Evolutionary conservation across 2,888 invertebrate species (phyloP).

Genomic region (Brachyptera risi): DNA sequence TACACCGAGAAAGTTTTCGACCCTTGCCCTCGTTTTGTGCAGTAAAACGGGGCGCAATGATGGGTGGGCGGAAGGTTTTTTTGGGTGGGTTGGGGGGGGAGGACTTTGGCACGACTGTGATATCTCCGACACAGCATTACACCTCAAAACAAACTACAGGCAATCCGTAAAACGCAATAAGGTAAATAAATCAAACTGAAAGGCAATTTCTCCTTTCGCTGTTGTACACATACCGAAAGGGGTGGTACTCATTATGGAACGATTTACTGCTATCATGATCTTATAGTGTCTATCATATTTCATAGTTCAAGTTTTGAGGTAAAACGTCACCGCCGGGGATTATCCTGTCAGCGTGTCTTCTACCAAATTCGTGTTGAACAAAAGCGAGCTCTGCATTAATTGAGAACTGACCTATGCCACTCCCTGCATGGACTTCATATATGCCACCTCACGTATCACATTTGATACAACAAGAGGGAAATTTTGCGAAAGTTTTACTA

Average conservation of each 20-base stretch:
- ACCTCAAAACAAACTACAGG: conserved; percentile 11
- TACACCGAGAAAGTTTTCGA: conserved; percentile 23
- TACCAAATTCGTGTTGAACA: no score
- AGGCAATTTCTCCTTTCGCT: background rate
- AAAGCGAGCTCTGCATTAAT: no score
- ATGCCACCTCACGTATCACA: no score
- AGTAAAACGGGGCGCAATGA: conserved; percentile 4
- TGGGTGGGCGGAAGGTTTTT: background rate
- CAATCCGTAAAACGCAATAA: conserved; percentile 2
- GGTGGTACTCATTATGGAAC: conserved; percentile 8
- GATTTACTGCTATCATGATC: background rate
- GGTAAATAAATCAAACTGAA: conserved; percentile 11
- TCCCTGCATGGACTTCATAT: no score
- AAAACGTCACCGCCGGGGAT: no score
- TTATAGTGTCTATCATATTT: background rate
- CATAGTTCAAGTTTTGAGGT: background rate
- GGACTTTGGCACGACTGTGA: conserved; percentile 10
- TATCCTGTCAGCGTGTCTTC: no score
- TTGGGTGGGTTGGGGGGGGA: background rate
- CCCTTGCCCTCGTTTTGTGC: conserved; percentile 20
- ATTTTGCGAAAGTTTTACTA: no score
- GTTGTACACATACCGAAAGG: background rate
- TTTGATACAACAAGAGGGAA: no score
- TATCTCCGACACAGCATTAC: conserved; percentile 11
- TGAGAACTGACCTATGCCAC: no score